Percentiles rank a stretch among this genome's conserved stretches.
Evolutionary conservation across 2,113 vertebrate species (phyloP).

Genomic region (Taurulus bubalis): DNA sequence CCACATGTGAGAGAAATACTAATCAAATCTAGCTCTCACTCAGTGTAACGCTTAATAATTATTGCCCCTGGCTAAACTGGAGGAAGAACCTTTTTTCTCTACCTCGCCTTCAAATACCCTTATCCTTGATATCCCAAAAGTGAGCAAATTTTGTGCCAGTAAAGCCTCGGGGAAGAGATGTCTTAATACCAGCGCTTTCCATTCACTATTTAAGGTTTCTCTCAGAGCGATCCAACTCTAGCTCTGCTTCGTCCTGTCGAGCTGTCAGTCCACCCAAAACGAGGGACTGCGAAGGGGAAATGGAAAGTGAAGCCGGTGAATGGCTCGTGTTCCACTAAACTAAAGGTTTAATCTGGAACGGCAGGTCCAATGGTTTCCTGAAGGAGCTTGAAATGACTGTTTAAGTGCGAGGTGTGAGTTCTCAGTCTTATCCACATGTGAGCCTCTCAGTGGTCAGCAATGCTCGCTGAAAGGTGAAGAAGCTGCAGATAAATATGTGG

Average conservation of each 20-base stretch:
- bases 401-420: constrained; percentile 43
- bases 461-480: constrained; percentile 55
- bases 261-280: constrained; percentile 50
- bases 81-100: constrained; percentile 51
- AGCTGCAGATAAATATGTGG: constrained; percentile 46
- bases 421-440: constrained; percentile 26
- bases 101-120: constrained; percentile 43
- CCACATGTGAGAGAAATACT: constrained; percentile 21
- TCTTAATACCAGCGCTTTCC: constrained; percentile 55
- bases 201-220: constrained; percentile 41
- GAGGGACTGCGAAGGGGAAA: constrained; percentile 10
- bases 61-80: constrained; percentile 51
- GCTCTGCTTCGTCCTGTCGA: constrained; percentile 65
- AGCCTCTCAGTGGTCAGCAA: constrained; percentile 36
- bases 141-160: constrained; percentile 40
- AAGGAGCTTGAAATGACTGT: constrained; percentile 41
- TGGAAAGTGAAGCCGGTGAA: constrained; percentile 26
- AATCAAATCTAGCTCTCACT: constrained; percentile 39
- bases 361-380: constrained; percentile 22
- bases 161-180: constrained; percentile 49
- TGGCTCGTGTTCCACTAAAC: constrained; percentile 44
- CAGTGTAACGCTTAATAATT: constrained; percentile 58
- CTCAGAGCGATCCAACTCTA: constrained; percentile 48
- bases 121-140: constrained; percentile 59
- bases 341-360: constrained; percentile 40